Percentiles rank a stretch among this genome's conserved stretches.
These are phyloP conservation scores for Hydrochoerus hydrochaeris DNA, from an alignment of 2,113 vertebrate genomes.

Conservation along the genomic window DNA sequence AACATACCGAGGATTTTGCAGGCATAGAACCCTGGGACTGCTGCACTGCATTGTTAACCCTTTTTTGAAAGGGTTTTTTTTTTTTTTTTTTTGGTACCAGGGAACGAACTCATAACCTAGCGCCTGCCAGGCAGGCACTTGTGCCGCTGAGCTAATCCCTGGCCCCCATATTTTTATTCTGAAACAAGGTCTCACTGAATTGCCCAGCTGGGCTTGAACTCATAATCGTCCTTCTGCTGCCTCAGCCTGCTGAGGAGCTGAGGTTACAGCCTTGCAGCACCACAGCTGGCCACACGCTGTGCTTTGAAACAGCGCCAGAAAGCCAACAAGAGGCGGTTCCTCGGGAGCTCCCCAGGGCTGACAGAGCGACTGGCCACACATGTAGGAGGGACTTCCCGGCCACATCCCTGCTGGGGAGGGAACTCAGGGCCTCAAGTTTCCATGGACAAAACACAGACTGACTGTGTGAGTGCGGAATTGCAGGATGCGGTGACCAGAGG, in stretches of 20 bases:
- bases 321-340: slow-evolving; percentile 3
- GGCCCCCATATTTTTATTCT: background rate
- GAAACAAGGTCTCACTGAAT: background rate
- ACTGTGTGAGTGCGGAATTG: too few relatives aligned
- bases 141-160: too few relatives aligned
- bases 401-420: background rate
- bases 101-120: too few relatives aligned
- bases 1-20: background rate
- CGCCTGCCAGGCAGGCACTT: too few relatives aligned
- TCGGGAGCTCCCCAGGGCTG: background rate
- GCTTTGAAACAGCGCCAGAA: background rate
- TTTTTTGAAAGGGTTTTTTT: background rate
- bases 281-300: background rate
- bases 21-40: background rate
- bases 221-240: background rate
- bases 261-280: background rate
- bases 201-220: background rate
- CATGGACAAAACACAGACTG: background rate
- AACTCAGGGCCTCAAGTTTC: background rate
- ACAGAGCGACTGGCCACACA: too few relatives aligned
- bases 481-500: background rate
- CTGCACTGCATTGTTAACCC: background rate
- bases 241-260: background rate
- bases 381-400: background rate
- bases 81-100: too few relatives aligned